Conservation (phyloP, 2,888 invertebrate genomes). For the Nezara viridula region DNA sequence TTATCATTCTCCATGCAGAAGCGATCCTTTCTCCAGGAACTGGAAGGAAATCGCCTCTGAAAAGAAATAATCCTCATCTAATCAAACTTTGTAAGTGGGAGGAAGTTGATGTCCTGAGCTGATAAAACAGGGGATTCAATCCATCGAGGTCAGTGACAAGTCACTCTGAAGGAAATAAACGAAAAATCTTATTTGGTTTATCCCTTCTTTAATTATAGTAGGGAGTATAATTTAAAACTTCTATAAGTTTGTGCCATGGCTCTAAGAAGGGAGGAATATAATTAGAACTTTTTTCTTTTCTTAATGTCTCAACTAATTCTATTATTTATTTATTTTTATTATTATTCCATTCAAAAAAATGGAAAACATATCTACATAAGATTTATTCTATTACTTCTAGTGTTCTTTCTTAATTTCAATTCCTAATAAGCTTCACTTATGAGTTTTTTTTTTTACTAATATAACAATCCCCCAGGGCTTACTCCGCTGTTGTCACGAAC, state of each 20-base stretch:
- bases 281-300: no score
- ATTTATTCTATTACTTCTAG: no score
- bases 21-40: background rate
- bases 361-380: no score
- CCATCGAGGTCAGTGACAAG: background rate
- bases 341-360: no score
- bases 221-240: background rate
- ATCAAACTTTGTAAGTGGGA: conserved; percentile 11
- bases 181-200: background rate
- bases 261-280: background rate
- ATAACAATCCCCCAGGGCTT: no score
- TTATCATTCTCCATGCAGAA: background rate
- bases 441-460: no score
- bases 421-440: no score
- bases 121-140: background rate
- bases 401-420: no score
- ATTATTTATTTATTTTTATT: no score
- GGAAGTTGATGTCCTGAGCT: background rate
- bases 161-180: background rate
- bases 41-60: background rate
- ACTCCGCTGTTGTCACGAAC: no score
- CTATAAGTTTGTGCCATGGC: background rate
- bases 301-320: no score
- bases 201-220: background rate
- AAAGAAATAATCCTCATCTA: conserved; percentile 18